Evolutionary conservation across 2,888 invertebrate genomes (phyloP).

Genomic region (Odontocolon sp.): DNA sequence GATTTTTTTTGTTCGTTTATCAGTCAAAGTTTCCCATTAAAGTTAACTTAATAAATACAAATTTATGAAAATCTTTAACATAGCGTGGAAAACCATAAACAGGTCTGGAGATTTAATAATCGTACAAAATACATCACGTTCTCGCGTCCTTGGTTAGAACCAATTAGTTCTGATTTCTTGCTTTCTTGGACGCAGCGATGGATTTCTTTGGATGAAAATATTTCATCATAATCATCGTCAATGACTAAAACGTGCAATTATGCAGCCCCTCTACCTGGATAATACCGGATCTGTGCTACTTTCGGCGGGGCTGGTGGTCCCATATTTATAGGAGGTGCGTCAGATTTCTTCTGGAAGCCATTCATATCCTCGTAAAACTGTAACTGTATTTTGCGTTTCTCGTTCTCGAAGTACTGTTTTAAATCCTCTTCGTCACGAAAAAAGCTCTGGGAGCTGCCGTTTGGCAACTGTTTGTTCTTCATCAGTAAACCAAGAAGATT

Average conservation of each 20-base stretch:
- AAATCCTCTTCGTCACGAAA: constrained; percentile 68
- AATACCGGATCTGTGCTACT: constrained; percentile 9
- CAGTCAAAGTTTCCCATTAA: constrained; percentile 15
- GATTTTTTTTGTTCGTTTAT: background rate
- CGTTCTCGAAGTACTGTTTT: constrained; percentile 68
- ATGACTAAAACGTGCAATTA: background rate
- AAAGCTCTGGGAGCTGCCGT: constrained; percentile 63
- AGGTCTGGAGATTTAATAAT: background rate
- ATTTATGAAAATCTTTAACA: background rate
- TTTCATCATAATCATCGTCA: background rate
- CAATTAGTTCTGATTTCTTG: background rate
- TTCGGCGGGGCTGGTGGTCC: constrained; percentile 38
- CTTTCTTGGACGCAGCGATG: background rate
- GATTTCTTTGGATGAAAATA: constrained; percentile 45
- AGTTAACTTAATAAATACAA: background rate
- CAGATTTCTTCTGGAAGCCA: constrained; percentile 69
- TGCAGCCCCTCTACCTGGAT: constrained; percentile 6
- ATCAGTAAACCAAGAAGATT: constrained; percentile 77
- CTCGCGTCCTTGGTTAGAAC: background rate
- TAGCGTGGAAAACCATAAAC: background rate
- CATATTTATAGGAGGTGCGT: constrained; percentile 49
- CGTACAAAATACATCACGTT: background rate
- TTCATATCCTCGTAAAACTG: constrained; percentile 68
- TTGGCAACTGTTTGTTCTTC: constrained; percentile 77
- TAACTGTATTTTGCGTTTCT: constrained; percentile 66